Evolutionary conservation across 2,797 vertebrate species (phyloP).

Genomic region (Gymnocypris eckloni): DNA sequence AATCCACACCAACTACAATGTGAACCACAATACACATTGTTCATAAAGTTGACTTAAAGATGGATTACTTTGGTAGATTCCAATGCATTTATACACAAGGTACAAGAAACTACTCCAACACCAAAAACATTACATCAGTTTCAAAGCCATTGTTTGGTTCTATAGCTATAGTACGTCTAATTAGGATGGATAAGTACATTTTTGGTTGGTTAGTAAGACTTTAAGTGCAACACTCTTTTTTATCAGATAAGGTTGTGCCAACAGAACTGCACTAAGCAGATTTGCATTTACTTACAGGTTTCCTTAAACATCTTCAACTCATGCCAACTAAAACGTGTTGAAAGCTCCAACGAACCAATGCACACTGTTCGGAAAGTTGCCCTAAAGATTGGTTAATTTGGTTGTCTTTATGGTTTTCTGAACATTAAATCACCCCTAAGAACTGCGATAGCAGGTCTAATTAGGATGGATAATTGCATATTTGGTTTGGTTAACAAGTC

Average conservation of each 20-base stretch:
- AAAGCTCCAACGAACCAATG: not conserved
- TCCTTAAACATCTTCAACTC: not conserved
- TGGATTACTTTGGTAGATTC: not conserved
- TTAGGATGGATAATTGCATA: not conserved
- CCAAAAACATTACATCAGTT: not conserved
- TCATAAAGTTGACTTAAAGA: not conserved
- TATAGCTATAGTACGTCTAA: not conserved
- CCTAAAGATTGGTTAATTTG: not conserved
- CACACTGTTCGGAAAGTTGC: not conserved
- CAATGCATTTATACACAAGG: not conserved
- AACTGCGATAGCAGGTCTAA: constrained; percentile 1
- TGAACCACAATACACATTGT: not conserved
- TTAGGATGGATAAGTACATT: not conserved
- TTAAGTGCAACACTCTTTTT: not conserved
- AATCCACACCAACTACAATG: not conserved
- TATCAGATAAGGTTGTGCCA: not conserved
- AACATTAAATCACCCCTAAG: not conserved
- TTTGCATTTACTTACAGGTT: not conserved
- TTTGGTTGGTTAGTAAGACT: not conserved
- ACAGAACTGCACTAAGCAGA: not conserved
- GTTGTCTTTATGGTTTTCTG: not conserved
- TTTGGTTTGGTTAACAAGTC: not conserved
- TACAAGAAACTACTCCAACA: not conserved
- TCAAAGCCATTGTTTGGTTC: not conserved
- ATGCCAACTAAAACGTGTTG: not conserved